These are phyloP conservation scores for Grallaria varia DNA, from an alignment of 2,113 vertebrate species.

Conservation along the genomic window DNA sequence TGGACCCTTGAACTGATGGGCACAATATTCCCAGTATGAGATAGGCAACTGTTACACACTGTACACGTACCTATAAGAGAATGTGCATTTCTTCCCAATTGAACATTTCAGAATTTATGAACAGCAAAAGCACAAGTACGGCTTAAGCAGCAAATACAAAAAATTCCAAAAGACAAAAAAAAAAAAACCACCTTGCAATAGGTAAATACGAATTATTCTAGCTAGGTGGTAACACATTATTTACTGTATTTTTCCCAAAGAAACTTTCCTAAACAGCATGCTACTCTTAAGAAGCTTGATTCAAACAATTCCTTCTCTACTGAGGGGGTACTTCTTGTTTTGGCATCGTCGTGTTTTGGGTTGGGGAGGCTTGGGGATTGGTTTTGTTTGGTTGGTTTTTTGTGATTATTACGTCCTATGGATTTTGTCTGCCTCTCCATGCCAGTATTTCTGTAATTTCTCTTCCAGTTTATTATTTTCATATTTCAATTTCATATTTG, in stretches of 20 bases:
- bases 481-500: not conserved
- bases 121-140: not conserved
- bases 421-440: not conserved
- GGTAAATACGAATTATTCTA: not conserved
- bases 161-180: not conserved
- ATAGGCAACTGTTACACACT: not conserved
- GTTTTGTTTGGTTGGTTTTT: not conserved
- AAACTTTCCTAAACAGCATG: not conserved
- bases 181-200: not conserved
- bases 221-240: not conserved
- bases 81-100: not conserved
- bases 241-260: not conserved
- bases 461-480: not conserved
- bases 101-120: not conserved
- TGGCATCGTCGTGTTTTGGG: not conserved
- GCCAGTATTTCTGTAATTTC: not conserved
- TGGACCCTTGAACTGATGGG: not conserved
- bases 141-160: not conserved
- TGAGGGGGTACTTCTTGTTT: too few species aligned
- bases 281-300: not conserved
- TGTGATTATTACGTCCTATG: not conserved
- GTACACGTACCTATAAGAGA: not conserved
- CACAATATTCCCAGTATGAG: not conserved
- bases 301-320: not conserved
- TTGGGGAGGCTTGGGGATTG: not conserved